Conservation (phyloP, 2,113 vertebrate species). For the Romanogobio albipinnatus region DNA sequence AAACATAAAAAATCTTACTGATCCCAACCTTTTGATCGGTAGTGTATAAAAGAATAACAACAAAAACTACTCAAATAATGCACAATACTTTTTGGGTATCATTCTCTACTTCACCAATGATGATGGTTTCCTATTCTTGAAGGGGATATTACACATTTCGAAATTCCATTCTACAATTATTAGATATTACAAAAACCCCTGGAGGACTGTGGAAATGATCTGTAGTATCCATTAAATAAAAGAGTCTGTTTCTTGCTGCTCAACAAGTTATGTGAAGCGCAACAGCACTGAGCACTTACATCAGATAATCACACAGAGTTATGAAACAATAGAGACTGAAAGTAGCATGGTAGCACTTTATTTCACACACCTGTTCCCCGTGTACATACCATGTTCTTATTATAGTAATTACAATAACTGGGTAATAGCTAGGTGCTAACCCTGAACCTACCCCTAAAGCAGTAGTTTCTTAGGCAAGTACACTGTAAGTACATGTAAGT, state of each 20-base stretch:
- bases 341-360: background rate
- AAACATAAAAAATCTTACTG: no score
- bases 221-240: constrained; percentile 16
- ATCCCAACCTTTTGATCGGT: no score
- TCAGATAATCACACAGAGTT: background rate
- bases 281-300: constrained; percentile 4
- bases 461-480: no score
- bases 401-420: no score
- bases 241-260: background rate
- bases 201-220: constrained; percentile 14
- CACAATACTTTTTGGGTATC: constrained; percentile 22
- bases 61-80: background rate
- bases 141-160: constrained; percentile 32
- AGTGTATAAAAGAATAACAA: background rate
- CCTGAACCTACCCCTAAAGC: no score
- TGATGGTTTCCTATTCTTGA: background rate
- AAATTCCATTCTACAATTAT: constrained; percentile 9
- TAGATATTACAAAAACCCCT: background rate
- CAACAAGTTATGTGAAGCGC: background rate
- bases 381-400: no score
- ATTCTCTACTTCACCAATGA: background rate
- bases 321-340: constrained; percentile 1
- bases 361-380: no score
- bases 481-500: no score
- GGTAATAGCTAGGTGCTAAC: no score